Percentiles rank a stretch among this genome's conserved stretches.
Evolutionary conservation across 2,888 invertebrate species (phyloP).

Genomic region (Drosophila antonietae): DNA sequence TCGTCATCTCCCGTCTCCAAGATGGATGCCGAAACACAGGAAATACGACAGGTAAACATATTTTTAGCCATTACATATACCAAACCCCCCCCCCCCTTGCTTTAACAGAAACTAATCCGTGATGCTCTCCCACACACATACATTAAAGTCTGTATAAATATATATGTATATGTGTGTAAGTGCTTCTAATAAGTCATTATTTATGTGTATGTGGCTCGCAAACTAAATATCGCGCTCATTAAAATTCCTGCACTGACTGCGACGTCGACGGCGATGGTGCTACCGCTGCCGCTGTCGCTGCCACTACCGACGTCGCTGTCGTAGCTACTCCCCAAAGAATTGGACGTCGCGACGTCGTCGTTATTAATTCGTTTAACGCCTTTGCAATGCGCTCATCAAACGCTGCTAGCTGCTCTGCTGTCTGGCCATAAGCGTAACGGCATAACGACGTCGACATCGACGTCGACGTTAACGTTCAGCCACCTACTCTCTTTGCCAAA

Average conservation of each 20-base stretch:
- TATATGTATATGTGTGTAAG: background rate
- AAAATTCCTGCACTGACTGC: slow-evolving; percentile 66
- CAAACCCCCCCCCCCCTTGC: slow-evolving; percentile 11
- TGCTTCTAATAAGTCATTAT: slow-evolving; percentile 14
- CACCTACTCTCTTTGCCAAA: slow-evolving; percentile 80
- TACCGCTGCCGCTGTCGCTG: background rate
- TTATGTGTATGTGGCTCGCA: slow-evolving; percentile 17
- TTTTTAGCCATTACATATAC: slow-evolving; percentile 49
- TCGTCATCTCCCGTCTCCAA: slow-evolving; percentile 42
- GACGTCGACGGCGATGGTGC: slow-evolving; percentile 16
- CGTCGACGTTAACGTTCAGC: slow-evolving; percentile 37
- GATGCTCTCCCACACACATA: background rate
- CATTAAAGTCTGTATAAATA: slow-evolving; percentile 3
- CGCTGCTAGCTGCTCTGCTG: slow-evolving; percentile 51
- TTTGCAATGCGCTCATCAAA: slow-evolving; percentile 66
- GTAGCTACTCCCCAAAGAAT: slow-evolving; percentile 44
- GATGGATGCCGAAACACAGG: slow-evolving; percentile 84
- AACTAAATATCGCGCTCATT: slow-evolving; percentile 70
- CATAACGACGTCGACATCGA: slow-evolving; percentile 10
- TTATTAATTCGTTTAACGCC: slow-evolving; percentile 46
- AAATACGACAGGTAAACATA: slow-evolving; percentile 83
- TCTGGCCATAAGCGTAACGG: slow-evolving; percentile 55
- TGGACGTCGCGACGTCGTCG: slow-evolving; percentile 26
- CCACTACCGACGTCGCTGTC: slow-evolving; percentile 9
- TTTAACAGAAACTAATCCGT: slow-evolving; percentile 7